Percentiles rank a stretch among this genome's conserved stretches.
These are phyloP conservation scores for Heterochromis multidens DNA, from an alignment of 2,113 vertebrate genomes.

Conservation along the genomic window DNA sequence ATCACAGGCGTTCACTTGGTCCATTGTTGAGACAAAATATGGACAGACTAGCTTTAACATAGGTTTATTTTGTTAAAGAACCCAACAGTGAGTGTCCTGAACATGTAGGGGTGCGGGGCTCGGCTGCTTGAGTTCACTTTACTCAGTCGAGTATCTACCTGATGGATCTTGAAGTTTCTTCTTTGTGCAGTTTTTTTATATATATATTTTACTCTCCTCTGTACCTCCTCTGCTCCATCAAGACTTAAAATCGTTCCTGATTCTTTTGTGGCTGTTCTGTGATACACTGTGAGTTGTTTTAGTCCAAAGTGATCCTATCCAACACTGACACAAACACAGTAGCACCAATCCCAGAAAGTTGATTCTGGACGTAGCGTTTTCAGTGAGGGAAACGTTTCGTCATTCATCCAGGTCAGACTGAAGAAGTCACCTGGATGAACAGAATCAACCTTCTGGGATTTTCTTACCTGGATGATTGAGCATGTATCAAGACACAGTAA, in stretches of 20 bases:
- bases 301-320: background rate
- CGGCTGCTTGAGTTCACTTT: background rate
- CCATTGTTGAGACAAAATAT: background rate
- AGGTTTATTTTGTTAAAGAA: background rate
- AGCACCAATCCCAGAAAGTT: too few relatives aligned
- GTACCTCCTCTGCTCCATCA: background rate
- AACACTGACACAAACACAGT: background rate
- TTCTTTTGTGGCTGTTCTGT: background rate
- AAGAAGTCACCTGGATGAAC: too few relatives aligned
- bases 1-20: too few relatives aligned
- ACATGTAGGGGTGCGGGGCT: background rate
- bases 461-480: too few relatives aligned
- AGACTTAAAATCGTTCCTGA: background rate
- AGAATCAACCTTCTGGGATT: too few relatives aligned
- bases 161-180: background rate
- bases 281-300: background rate
- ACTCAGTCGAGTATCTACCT: background rate
- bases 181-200: background rate
- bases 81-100: background rate
- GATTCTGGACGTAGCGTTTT: too few relatives aligned
- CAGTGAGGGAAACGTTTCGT: too few relatives aligned
- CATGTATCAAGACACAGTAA: too few relatives aligned
- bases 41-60: background rate
- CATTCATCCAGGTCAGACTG: too few relatives aligned
- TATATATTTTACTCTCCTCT: background rate